Evolutionary conservation across 1,140 invertebrate species (phyloP), one percentile per base, ranked within the genome.

Genomic region (Ctenoplectra terminalis): DNA sequence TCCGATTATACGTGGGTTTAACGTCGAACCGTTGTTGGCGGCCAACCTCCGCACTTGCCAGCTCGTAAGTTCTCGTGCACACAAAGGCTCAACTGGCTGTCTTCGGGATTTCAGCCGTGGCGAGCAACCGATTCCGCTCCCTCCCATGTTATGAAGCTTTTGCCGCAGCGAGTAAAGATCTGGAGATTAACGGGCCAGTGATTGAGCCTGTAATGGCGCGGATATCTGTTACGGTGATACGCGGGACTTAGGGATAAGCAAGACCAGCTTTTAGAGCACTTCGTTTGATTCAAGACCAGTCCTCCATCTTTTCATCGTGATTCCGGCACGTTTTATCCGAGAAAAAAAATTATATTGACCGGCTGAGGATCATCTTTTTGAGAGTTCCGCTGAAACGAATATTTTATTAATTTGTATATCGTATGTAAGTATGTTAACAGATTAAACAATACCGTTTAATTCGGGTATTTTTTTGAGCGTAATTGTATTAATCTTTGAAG

Each of bases 61-160:
- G 54, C 73, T 78, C 85, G 83, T 86, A 86, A 86, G 85, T 86
- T 86, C 54, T 52, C 54, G 61, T 78, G 37, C 46, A 64, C 69
- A 26, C 79, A 34, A 82, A 85, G 82, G 71, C 48, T 58, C 60
- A 80, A 54, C 43, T 9, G 23, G 46, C 34, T 86, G 61, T 78
- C 85, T 82, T 78, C 78, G 73, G 54, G 67, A 73, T 82, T 81
- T 81, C 43, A 50, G 29, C 20, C 23, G 61, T 37, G 34, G 74
- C 48, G 34, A 23, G 23, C 50, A 17, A 11, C 15, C 1, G 48
- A 54, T 50, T 26, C 43, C 54, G 20, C n/a, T 2, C 5, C 23
- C 11, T 4, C 11, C 6, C n/a, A 23, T n/a, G 63, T 77, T 77
- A 77, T 46, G 74, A 77, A 77, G 48, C 37, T 15, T 29, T 20